Percentiles rank a stretch among this genome's conserved stretches.
These are phyloP conservation scores for Tetragonisca angustula DNA, from an alignment of 2,888 invertebrate species.

Conservation along the genomic window DNA sequence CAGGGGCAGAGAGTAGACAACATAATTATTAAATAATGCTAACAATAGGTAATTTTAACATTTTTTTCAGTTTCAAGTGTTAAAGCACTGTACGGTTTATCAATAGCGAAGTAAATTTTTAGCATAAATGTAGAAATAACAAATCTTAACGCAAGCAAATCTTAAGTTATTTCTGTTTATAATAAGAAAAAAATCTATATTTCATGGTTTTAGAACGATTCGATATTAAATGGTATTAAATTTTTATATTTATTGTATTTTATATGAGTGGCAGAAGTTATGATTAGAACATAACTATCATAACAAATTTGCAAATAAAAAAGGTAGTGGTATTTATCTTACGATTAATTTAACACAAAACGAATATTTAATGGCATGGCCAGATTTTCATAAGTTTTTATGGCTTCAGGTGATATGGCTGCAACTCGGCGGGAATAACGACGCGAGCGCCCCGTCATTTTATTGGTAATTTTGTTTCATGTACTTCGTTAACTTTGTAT, in stretches of 20 bases:
- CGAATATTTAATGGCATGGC: not conserved
- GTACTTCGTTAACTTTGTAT: slow-evolving; percentile 24
- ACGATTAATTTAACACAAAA: not conserved
- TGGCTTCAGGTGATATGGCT: not conserved
- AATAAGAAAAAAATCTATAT: not conserved
- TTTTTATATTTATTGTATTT: not conserved
- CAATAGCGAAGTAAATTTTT: not conserved
- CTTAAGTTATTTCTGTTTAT: too few relatives aligned
- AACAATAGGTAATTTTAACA: not conserved
- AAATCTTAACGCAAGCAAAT: not conserved
- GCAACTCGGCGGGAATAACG: slow-evolving; percentile 54
- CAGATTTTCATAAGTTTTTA: slow-evolving; percentile 21
- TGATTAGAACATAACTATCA: not conserved
- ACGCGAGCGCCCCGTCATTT: slow-evolving; percentile 48
- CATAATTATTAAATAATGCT: not conserved
- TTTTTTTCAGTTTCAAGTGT: not conserved
- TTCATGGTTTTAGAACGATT: not conserved
- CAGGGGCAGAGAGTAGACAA: not conserved
- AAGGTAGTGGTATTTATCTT: not conserved
- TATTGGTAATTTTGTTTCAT: slow-evolving; percentile 45
- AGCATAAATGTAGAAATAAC: not conserved
- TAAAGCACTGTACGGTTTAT: not conserved
- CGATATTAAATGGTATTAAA: not conserved
- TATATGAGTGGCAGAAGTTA: not conserved
- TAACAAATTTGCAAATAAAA: not conserved